phyloP scores from a whole-genome alignment of 2,797 vertebrate genomes.

The Vultur gryphus region DNA sequence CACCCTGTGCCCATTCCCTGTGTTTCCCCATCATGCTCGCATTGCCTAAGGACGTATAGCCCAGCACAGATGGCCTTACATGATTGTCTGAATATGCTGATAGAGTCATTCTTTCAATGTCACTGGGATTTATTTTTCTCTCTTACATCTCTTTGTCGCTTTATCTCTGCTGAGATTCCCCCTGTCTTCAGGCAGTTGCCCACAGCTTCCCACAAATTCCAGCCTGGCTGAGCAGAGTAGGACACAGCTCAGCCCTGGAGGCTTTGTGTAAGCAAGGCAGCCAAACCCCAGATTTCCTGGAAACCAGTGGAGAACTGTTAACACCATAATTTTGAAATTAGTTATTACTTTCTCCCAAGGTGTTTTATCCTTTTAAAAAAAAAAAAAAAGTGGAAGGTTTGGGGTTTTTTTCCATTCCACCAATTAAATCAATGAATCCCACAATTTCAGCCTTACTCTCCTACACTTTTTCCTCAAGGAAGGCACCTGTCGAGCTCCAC shows the following conservation, averaged over 20 bases:
- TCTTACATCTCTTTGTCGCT: neutral
- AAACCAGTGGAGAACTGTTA: neutral
- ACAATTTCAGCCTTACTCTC: neutral
- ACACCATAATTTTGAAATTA: neutral
- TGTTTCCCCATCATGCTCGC: neutral
- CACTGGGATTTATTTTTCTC: slow-evolving; percentile 1
- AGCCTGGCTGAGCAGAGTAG: neutral
- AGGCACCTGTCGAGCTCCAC: neutral
- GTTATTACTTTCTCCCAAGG: neutral
- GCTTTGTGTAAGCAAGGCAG: neutral
- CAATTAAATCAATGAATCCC: neutral
- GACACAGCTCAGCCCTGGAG: neutral
- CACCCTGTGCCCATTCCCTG: neutral
- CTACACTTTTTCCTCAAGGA: neutral
- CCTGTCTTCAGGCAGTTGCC: neutral
- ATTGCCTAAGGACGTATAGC: slow-evolving; percentile 16
- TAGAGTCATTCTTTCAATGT: slow-evolving; percentile 39
- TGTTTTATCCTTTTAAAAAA: neutral
- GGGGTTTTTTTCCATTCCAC: neutral
- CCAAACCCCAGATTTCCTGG: neutral
- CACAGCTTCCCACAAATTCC: neutral
- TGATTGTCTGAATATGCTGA: slow-evolving; percentile 4
- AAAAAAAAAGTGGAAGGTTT: fast-evolving
- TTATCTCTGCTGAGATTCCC: neutral
- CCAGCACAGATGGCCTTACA: slow-evolving; percentile 38